Conservation (phyloP, 2,113 vertebrate genomes). For the Tragelaphus strepsiceros region DNA sequence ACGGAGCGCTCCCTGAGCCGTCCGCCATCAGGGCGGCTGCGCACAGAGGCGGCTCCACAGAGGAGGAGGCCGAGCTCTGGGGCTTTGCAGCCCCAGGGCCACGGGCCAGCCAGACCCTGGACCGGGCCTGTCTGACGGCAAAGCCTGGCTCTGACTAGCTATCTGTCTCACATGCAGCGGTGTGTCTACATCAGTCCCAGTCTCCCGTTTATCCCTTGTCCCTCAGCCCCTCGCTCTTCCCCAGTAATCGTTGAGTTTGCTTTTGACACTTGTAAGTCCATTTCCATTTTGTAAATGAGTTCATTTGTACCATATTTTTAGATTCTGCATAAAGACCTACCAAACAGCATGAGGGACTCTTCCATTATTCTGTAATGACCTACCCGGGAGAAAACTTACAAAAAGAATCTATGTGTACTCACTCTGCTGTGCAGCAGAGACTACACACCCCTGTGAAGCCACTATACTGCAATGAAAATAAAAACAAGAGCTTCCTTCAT, state of each 20-base stretch:
- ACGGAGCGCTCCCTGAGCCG: background rate
- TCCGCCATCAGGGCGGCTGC: background rate
- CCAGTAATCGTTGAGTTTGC: background rate
- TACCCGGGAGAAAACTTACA: background rate
- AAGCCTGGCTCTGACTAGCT: background rate
- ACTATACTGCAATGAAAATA: background rate
- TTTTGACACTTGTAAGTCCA: background rate
- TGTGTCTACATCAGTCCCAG: too few relatives aligned
- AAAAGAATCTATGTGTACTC: background rate
- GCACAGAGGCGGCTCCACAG: rapidly evolving
- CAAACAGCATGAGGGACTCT: background rate
- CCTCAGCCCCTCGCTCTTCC: too few relatives aligned
- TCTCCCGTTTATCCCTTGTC: too few relatives aligned
- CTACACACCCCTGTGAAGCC: background rate
- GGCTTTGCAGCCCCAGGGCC: background rate
- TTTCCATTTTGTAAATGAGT: background rate
- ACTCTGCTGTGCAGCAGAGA: background rate
- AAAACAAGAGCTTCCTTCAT: background rate
- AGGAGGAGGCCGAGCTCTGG: background rate
- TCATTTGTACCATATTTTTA: background rate
- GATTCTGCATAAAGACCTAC: background rate
- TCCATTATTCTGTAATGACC: background rate
- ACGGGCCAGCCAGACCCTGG: background rate
- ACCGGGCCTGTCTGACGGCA: background rate
- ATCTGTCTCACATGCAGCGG: too few relatives aligned